A percentile compares a stretch with the other conserved stretches of the same genome.
Conservation (phyloP, 2,888 invertebrate genomes). For the Troides helena region DNA sequence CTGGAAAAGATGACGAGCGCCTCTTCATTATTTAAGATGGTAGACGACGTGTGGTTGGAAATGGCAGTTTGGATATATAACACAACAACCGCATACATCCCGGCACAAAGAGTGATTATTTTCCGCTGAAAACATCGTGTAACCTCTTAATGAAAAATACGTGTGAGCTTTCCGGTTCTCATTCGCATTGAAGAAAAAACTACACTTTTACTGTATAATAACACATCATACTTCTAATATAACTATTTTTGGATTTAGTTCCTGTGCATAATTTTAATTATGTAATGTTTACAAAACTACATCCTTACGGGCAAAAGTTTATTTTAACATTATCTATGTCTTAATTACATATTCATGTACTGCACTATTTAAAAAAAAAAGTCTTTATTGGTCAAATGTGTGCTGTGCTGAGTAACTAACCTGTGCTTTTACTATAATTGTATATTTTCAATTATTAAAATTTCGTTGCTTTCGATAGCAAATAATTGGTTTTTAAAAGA, state of each 20-base stretch:
- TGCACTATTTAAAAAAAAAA: too few relatives aligned
- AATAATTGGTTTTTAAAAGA: too few relatives aligned
- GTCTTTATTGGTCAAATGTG: too few relatives aligned
- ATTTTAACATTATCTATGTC: too few relatives aligned
- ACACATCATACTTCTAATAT: neutral
- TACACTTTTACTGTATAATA: neutral
- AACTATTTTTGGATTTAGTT: neutral
- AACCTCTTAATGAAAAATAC: conserved; percentile 30
- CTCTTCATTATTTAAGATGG: conserved; percentile 64
- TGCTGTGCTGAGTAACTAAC: too few relatives aligned
- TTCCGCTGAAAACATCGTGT: conserved; percentile 30
- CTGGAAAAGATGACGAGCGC: conserved; percentile 62
- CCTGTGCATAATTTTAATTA: neutral
- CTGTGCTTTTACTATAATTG: too few relatives aligned
- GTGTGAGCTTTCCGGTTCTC: conserved; percentile 18
- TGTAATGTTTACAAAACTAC: neutral
- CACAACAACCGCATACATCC: conserved; percentile 29
- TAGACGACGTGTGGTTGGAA: conserved; percentile 52
- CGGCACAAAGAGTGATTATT: conserved; percentile 32
- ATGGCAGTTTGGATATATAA: conserved; percentile 39
- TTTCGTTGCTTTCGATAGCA: too few relatives aligned
- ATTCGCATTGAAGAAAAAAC: conserved; percentile 16
- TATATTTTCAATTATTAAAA: too few relatives aligned
- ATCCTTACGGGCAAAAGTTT: too few relatives aligned
- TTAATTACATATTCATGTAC: too few relatives aligned